Evolutionary conservation across 1,140 invertebrate genomes (phyloP).

Genomic region (Saxidomus purpurata): DNA sequence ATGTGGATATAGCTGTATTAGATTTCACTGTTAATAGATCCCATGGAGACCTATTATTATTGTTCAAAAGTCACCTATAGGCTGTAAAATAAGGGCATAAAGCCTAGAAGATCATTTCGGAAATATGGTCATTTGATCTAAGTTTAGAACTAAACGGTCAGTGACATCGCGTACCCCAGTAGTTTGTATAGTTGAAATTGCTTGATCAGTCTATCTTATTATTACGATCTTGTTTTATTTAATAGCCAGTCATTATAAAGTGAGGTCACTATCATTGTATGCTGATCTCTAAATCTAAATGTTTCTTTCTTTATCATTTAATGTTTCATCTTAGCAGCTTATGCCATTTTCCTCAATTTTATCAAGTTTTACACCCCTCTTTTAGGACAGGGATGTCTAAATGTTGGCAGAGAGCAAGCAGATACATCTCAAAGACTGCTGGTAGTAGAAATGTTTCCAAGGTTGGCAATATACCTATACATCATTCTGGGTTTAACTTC

Average conservation of each 20-base stretch:
- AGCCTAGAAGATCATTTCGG: neutral
- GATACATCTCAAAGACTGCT: too few relatives aligned
- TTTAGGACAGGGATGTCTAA: too few relatives aligned
- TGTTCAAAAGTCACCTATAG: slow-evolving; percentile 16
- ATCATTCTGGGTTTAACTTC: too few relatives aligned
- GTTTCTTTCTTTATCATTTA: neutral
- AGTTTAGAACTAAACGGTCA: neutral
- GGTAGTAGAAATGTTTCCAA: too few relatives aligned
- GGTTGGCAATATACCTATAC: too few relatives aligned
- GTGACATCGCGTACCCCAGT: neutral
- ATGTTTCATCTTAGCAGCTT: too few relatives aligned
- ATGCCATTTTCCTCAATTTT: too few relatives aligned
- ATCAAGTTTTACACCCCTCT: too few relatives aligned
- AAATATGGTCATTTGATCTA: slow-evolving; percentile 21
- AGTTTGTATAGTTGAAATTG: neutral
- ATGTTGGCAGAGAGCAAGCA: too few relatives aligned
- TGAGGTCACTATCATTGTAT: slow-evolving; percentile 12
- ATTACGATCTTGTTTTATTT: neutral
- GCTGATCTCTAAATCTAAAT: neutral
- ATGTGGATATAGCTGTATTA: neutral
- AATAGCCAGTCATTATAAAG: neutral
- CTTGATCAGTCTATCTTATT: neutral
- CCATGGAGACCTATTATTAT: neutral
- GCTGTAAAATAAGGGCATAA: neutral
- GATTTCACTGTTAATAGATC: slow-evolving; percentile 12